Base-by-base conservation (phyloP, 2,113 vertebrate species). In the western clawed frog (Xenopus tropicalis) region DNA sequence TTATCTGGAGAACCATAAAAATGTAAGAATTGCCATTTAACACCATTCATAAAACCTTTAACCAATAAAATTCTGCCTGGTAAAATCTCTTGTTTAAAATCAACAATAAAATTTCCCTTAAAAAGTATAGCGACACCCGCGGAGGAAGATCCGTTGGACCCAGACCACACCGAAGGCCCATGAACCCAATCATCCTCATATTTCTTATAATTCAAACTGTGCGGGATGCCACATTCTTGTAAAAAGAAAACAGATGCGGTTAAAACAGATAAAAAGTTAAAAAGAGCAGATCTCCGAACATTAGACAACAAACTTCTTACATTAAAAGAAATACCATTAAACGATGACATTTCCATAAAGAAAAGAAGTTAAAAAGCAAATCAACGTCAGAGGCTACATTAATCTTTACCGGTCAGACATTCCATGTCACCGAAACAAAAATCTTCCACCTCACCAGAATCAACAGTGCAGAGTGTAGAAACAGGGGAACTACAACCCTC, bases 1-100 rank as follows among this genome's bases (percentile, higher is more conserved):
- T 64, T 64, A 12, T 64, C 61, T n/a, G 29, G 24, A 9, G 61
- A 42, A 9, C 24, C 61, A 42, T 64, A 64, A 64, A 64, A 14
- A 64, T 64, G 42, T 11, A 64, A 19, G 11, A 64, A 37, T 19
- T 29, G 24, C 25, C 14, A 64, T n/a, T 14, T 64, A 64, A 64
- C 4, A 42, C 29, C 29, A 42, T 37, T 17, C 10, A 37, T 7
- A 16, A 11, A 19, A 37, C 24, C 19, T 64, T 25, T 9, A 37
- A 37, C 25, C n/a, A 64, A 29, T 19, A 43, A n/a, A n/a, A 29
- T 29, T 17, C 61, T 37, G 17, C 61, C 61, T 42, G 61, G 29
- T 19, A 42, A 6, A n/a, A 64, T 64, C 42, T 64, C 61, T 48
- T 48, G 46, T 48, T 2, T 17, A 48, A 14, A 14, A 3, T 48